Evolutionary conservation across 2,113 vertebrate species (phyloP).

Genomic region (Aldabrachelys gigantea): DNA sequence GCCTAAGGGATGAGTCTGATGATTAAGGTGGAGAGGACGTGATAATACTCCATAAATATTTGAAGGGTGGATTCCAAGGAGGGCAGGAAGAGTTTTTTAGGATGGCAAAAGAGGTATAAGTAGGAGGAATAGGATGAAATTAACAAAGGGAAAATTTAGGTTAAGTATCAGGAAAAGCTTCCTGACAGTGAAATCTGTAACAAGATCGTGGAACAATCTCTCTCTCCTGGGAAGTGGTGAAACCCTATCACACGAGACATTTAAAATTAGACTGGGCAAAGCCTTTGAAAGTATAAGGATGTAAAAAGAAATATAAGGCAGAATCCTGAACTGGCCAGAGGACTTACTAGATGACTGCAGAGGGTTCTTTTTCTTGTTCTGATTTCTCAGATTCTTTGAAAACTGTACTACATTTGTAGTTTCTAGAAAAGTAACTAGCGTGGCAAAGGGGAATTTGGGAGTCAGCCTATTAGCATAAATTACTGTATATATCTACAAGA

Average conservation of each 20-base stretch:
- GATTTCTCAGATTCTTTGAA: conserved; percentile 32
- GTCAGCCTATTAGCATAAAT: conserved; percentile 72
- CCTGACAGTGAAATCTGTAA: conserved; percentile 57
- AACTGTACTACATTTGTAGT: conserved; percentile 26
- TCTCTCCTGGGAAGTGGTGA: conserved; percentile 39
- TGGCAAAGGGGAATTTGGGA: conserved; percentile 70
- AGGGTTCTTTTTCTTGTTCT: background rate
- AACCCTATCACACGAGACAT: conserved; percentile 18
- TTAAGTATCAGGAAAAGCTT: conserved; percentile 61
- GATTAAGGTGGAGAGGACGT: background rate
- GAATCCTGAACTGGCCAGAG: background rate
- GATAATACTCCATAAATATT: conserved; percentile 31
- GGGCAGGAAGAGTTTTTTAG: conserved; percentile 36
- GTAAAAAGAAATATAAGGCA: conserved; percentile 7
- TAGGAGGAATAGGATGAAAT: conserved; percentile 57
- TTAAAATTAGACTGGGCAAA: conserved; percentile 56
- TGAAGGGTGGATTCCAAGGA: conserved; percentile 46
- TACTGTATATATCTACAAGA: conserved; percentile 62
- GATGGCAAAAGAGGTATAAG: conserved; percentile 30
- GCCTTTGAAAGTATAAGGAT: conserved; percentile 48
- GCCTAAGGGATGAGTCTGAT: background rate
- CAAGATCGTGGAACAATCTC: conserved; percentile 37
- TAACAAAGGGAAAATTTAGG: conserved; percentile 60
- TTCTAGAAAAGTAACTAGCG: conserved; percentile 66
- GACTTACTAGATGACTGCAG: background rate